phyloP scores from a whole-genome alignment of 2,113 vertebrate species.

The Zeus faber region DNA sequence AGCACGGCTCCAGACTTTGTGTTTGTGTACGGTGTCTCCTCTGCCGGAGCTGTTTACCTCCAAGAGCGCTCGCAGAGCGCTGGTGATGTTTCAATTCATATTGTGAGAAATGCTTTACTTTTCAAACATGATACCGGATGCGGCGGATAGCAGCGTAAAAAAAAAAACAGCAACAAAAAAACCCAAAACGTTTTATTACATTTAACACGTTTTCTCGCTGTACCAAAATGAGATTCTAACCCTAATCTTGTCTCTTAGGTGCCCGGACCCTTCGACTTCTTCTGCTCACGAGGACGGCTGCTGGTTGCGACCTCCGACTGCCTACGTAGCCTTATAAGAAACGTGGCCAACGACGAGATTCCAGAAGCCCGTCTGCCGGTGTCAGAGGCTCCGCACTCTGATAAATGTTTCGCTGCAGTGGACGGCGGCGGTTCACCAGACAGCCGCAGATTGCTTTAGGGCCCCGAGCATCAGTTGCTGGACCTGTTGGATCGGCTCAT shows the following conservation, averaged over 20 bases:
- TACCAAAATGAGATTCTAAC: no score
- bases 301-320: neutral
- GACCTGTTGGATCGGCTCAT: conserved; percentile 12
- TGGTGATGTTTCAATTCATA: neutral
- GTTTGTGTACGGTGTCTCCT: conserved; percentile 26
- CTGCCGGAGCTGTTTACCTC: conserved; percentile 29
- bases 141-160: no score
- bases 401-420: conserved; percentile 29
- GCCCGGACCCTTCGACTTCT: conserved; percentile 5
- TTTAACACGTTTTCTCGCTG: no score
- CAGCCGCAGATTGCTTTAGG: neutral
- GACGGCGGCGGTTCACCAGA: neutral
- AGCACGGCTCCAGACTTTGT: conserved; percentile 40
- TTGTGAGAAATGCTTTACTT: neutral
- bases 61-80: conserved; percentile 2
- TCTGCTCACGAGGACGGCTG: neutral
- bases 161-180: no score
- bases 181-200: no score
- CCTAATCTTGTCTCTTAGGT: conserved; percentile 34
- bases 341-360: neutral
- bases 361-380: neutral
- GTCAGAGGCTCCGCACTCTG: neutral
- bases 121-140: no score
- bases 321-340: no score
- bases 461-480: neutral